A percentile compares a stretch with the other conserved stretches of the same genome.
Conservation (phyloP, 2,797 vertebrate genomes). For the Buphagus erythrorhynchus region DNA sequence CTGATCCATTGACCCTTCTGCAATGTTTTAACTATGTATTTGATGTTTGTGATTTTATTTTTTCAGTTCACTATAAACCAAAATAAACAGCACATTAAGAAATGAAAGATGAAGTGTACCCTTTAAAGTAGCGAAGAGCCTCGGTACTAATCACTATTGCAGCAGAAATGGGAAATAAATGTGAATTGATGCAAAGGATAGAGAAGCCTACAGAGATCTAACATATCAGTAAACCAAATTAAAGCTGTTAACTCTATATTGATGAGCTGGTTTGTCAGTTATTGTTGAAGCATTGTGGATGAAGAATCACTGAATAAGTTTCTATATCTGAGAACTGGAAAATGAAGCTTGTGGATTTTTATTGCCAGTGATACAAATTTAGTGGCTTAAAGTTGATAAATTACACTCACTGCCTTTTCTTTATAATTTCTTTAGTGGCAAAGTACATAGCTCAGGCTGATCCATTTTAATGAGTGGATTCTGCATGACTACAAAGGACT, state of each 20-base stretch:
- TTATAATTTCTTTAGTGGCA: constrained; percentile 33
- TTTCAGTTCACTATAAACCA: background rate
- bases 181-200: background rate
- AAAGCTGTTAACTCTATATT: constrained; percentile 36
- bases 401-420: background rate
- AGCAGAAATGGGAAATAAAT: background rate
- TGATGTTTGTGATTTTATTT: background rate
- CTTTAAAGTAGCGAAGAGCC: background rate
- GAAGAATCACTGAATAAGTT: constrained; percentile 24
- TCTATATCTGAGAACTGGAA: background rate
- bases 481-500: background rate
- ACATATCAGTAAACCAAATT: background rate
- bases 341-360: background rate
- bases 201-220: background rate
- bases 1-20: background rate
- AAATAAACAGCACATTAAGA: background rate
- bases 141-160: background rate
- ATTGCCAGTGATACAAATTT: background rate
- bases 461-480: constrained; percentile 51
- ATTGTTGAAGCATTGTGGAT: background rate
- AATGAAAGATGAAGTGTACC: background rate
- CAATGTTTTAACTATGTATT: background rate
- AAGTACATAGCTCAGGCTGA: constrained; percentile 15
- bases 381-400: background rate
- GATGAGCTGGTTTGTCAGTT: constrained; percentile 31